Conservation (phyloP, 64 coral and sea anemone genomes). For the Actinia tenebrosa region DNA sequence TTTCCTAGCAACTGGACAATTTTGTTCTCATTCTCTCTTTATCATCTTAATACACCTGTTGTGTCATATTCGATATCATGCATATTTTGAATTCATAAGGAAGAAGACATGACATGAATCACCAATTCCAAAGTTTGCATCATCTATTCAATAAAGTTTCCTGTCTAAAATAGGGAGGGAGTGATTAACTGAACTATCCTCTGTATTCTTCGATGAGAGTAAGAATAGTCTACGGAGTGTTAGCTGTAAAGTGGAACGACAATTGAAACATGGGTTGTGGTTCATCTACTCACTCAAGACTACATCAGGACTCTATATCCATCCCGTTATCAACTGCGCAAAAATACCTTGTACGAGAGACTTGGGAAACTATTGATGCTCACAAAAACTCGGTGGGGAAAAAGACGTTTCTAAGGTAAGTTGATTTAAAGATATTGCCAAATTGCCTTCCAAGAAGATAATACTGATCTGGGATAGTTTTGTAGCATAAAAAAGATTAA, state of each 20-base stretch:
- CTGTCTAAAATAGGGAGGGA: too few relatives aligned
- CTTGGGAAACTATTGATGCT: conserved; percentile 58
- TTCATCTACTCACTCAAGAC: conserved; percentile 17
- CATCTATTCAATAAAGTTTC: neutral
- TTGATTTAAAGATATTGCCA: neutral
- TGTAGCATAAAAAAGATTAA: too few relatives aligned
- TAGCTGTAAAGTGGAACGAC: neutral
- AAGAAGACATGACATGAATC: neutral
- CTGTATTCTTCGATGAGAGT: neutral
- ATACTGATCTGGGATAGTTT: too few relatives aligned
- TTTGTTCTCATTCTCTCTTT: neutral
- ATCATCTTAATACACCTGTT: neutral
- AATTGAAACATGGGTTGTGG: conserved; percentile 42
- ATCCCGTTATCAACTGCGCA: conserved; percentile 57
- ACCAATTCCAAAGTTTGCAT: neutral
- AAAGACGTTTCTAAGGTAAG: conserved; percentile 71
- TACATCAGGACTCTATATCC: neutral
- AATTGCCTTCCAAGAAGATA: neutral
- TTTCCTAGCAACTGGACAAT: neutral
- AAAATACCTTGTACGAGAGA: conserved; percentile 79
- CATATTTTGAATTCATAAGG: neutral
- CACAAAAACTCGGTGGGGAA: conserved; percentile 55
- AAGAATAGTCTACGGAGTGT: neutral
- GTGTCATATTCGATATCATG: neutral
- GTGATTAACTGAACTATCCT: too few relatives aligned